phyloP scores from a whole-genome alignment of 2,113 vertebrate species.

The Etheostoma cragini region DNA sequence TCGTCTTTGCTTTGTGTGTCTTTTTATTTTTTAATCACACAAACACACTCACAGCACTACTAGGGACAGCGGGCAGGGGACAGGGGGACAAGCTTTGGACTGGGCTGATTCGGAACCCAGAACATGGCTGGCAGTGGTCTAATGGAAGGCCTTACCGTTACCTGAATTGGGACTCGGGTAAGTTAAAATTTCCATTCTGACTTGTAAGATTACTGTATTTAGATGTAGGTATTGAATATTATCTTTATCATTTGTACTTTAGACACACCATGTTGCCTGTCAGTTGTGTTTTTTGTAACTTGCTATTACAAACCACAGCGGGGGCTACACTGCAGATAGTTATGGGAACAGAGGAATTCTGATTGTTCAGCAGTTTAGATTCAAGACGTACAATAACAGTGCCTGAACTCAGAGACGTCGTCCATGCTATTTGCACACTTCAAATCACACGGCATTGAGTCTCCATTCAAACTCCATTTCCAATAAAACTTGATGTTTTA shows the following conservation, averaged over 20 bases:
- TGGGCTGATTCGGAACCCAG: constrained; percentile 87
- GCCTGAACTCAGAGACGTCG: too few relatives aligned
- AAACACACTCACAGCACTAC: constrained; percentile 14
- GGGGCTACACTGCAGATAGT: too few relatives aligned
- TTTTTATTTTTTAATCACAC: too few relatives aligned
- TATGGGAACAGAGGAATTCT: background rate
- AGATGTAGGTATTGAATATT: background rate
- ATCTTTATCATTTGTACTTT: background rate
- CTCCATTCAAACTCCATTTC: background rate
- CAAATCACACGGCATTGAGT: background rate
- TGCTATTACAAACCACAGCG: too few relatives aligned
- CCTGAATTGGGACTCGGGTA: constrained; percentile 91
- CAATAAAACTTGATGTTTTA: background rate
- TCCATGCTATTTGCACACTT: background rate
- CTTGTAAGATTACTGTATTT: too few relatives aligned
- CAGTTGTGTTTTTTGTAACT: background rate
- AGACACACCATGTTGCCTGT: background rate
- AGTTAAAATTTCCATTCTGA: too few relatives aligned
- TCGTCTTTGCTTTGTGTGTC: background rate
- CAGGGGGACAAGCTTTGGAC: constrained; percentile 82
- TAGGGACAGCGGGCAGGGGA: background rate
- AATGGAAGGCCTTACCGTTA: constrained; percentile 87
- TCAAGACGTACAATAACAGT: background rate
- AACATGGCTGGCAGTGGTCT: constrained; percentile 90
- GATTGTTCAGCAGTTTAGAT: background rate